Percentiles rank a stretch among this genome's conserved stretches.
Evolutionary conservation across 1,140 invertebrate genomes (phyloP).

Genomic region (Bradysia coprophila): DNA sequence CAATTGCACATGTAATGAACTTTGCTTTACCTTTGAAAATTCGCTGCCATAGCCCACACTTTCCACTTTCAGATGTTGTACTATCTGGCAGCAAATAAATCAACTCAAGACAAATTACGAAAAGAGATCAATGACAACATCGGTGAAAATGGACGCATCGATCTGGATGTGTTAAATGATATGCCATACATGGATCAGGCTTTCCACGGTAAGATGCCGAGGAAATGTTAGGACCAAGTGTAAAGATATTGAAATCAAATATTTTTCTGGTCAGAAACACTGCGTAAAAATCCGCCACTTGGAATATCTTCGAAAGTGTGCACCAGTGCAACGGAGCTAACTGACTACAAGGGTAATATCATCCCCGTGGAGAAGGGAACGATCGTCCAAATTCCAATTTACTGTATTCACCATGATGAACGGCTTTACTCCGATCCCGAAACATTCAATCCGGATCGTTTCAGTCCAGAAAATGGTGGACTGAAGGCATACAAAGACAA

Average conservation of each 20-base stretch:
- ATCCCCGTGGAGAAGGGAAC: constrained; percentile 12
- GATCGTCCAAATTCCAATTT: constrained; percentile 15
- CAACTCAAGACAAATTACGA: not conserved
- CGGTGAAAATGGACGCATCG: not conserved
- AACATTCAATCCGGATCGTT: constrained; percentile 42
- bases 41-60: too few relatives aligned
- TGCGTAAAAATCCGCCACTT: constrained; percentile 5
- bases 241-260: not conserved
- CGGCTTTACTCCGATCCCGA: constrained; percentile 38
- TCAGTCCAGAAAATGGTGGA: constrained; percentile 25
- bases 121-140: not conserved
- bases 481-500: constrained; percentile 19
- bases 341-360: constrained; percentile 2
- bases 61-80: too few relatives aligned
- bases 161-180: not conserved
- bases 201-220: not conserved
- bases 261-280: constrained; percentile 10
- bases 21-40: too few relatives aligned
- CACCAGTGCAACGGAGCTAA: constrained; percentile 2
- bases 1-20: not conserved
- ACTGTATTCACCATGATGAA: constrained; percentile 22
- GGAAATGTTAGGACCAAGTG: not conserved
- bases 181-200: not conserved
- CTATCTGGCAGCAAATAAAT: not conserved
- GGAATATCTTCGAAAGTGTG: not conserved